Percentiles rank a stretch among this genome's conserved stretches.
These are phyloP conservation scores for Zoanthus sansibaricus DNA, from an alignment of 92 coral and sea anemone species.

Conservation along the genomic window DNA sequence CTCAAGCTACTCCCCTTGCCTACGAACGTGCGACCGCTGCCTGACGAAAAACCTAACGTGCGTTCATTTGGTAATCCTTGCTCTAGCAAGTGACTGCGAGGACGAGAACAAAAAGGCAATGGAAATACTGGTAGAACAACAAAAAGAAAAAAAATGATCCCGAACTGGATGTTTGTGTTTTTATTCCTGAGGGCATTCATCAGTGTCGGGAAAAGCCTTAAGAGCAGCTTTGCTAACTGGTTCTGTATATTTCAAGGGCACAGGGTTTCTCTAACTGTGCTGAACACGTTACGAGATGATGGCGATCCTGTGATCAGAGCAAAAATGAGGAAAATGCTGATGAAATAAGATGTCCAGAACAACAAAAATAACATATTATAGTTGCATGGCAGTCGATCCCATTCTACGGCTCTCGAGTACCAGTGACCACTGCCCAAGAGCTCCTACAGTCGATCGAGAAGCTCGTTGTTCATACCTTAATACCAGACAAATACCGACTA, in stretches of 20 bases:
- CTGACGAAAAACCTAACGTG: too few species aligned
- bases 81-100: too few species aligned
- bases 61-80: too few species aligned
- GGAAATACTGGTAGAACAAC: too few species aligned
- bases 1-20: too few species aligned
- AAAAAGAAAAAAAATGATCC: too few species aligned
- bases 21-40: too few species aligned
- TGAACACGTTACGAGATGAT: slow-evolving; percentile 59
- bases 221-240: slow-evolving; percentile 68
- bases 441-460: slow-evolving; percentile 29
- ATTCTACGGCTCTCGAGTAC: slow-evolving; percentile 32
- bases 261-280: slow-evolving; percentile 32
- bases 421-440: slow-evolving; percentile 1
- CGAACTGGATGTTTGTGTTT: too few species aligned
- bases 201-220: slow-evolving; percentile 67
- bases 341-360: slow-evolving; percentile 58
- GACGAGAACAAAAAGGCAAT: too few species aligned
- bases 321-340: slow-evolving; percentile 43
- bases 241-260: slow-evolving; percentile 48
- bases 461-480: slow-evolving; percentile 46
- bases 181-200: slow-evolving; percentile 58
- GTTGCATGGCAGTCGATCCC: slow-evolving; percentile 52
- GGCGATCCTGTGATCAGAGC: slow-evolving; percentile 47
- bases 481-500: slow-evolving; percentile 48
- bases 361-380: too few species aligned